These are phyloP conservation scores for Istiophorus platypterus DNA, from an alignment of 2,113 vertebrate genomes.

Conservation along the genomic window DNA sequence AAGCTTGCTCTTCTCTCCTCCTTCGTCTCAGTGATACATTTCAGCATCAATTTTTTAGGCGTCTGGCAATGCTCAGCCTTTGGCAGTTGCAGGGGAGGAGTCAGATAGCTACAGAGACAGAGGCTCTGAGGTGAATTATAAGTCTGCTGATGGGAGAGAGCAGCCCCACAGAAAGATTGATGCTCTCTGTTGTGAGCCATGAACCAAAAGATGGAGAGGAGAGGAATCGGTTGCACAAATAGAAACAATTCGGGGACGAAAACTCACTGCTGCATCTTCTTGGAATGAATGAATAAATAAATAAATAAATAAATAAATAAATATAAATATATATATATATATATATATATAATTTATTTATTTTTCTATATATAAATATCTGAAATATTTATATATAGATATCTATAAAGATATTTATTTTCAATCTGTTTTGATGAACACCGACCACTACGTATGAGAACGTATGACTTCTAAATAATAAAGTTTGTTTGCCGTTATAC, in stretches of 20 bases:
- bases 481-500: neutral
- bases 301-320: no score
- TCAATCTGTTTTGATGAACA: neutral
- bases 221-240: conserved; percentile 30
- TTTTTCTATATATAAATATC: no score
- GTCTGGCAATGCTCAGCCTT: conserved; percentile 66
- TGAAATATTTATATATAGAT: no score
- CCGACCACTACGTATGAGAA: neutral
- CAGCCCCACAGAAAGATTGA: conserved; percentile 72
- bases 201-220: conserved; percentile 45
- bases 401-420: no score
- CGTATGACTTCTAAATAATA: neutral
- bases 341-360: no score
- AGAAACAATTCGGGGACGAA: neutral
- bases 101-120: conserved; percentile 66
- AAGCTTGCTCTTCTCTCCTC: conserved; percentile 34
- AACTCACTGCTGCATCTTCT: neutral
- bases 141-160: conserved; percentile 72
- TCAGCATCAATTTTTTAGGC: conserved; percentile 78
- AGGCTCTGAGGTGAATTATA: conserved; percentile 79
- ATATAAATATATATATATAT: no score
- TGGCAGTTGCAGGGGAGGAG: conserved; percentile 55
- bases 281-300: no score
- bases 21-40: conserved; percentile 67
- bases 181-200: conserved; percentile 66